Conservation (phyloP, 1,140 invertebrate genomes). For the Ganaspis sp. region DNA sequence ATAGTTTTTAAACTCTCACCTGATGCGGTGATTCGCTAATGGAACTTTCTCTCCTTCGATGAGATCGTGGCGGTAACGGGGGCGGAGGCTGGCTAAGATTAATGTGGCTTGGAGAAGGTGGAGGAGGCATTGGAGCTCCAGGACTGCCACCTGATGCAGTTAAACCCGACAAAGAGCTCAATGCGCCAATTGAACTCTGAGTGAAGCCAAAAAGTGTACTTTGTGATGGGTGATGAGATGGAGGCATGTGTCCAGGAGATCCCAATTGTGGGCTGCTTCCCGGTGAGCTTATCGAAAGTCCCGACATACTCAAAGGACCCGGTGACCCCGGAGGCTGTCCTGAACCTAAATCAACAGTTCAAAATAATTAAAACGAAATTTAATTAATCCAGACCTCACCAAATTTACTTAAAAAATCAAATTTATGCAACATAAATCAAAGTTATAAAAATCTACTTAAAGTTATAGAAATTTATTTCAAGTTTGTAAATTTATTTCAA, state of each 20-base stretch:
- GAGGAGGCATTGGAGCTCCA: conserved; percentile 72
- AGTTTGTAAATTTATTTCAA: no score
- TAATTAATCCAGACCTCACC: no score
- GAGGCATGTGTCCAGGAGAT: conserved; percentile 66
- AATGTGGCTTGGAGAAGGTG: conserved; percentile 73
- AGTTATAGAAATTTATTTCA: no score
- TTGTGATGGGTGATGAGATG: conserved; percentile 67
- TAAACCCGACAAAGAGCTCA: conserved; percentile 59
- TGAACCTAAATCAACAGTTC: conserved; percentile 56
- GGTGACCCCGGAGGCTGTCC: conserved; percentile 69
- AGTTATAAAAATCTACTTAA: not conserved
- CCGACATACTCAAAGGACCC: conserved; percentile 69
- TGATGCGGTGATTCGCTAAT: conserved; percentile 79
- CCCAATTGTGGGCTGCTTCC: conserved; percentile 71
- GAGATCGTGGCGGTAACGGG: conserved; percentile 78
- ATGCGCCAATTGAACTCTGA: conserved; percentile 65
- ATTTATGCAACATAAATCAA: no score
- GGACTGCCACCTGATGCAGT: conserved; percentile 72
- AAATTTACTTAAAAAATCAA: conserved; percentile 22
- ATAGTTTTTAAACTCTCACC: conserved; percentile 44
- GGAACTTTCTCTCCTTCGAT: conserved; percentile 78
- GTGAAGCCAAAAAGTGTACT: conserved; percentile 75
- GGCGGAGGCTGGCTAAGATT: conserved; percentile 75
- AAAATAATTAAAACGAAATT: no score
- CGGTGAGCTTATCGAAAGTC: conserved; percentile 68